Conservation (phyloP, 2,888 invertebrate genomes). For the Heliconius hortense region DNA sequence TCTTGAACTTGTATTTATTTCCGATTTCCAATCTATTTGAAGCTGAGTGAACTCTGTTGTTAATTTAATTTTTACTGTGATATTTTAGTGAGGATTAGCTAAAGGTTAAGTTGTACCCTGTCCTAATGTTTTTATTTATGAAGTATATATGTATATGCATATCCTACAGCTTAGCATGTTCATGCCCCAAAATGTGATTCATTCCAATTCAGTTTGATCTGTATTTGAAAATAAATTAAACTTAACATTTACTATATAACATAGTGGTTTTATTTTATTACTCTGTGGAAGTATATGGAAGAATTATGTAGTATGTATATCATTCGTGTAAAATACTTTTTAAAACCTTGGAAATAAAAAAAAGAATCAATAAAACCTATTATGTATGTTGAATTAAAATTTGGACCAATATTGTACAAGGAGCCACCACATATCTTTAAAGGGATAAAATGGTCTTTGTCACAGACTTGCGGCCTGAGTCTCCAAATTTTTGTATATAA, state of each 20-base stretch:
- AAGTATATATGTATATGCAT: slow-evolving; percentile 39
- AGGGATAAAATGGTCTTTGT: too few species aligned
- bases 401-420: too few species aligned
- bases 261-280: slow-evolving; percentile 1
- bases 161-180: slow-evolving; percentile 22
- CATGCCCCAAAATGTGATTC: slow-evolving; percentile 38
- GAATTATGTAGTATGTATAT: too few species aligned
- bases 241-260: slow-evolving; percentile 4
- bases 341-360: too few species aligned
- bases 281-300: too few species aligned
- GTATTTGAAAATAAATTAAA: slow-evolving; percentile 25
- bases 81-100: slow-evolving; percentile 73
- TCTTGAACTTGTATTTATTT: slow-evolving; percentile 33
- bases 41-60: slow-evolving; percentile 42
- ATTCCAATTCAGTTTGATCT: slow-evolving; percentile 37
- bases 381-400: too few species aligned
- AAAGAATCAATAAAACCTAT: too few species aligned
- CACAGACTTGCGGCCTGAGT: too few species aligned
- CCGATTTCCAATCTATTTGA: slow-evolving; percentile 17
- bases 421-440: too few species aligned
- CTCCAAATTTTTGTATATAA: too few species aligned
- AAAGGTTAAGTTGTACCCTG: slow-evolving; percentile 45
- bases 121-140: slow-evolving; percentile 47
- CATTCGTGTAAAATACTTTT: too few species aligned
- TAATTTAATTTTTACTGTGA: slow-evolving; percentile 71